Base-by-base conservation (phyloP, 1,140 invertebrate genomes). In the Panagrolaimus sp. region DNA sequence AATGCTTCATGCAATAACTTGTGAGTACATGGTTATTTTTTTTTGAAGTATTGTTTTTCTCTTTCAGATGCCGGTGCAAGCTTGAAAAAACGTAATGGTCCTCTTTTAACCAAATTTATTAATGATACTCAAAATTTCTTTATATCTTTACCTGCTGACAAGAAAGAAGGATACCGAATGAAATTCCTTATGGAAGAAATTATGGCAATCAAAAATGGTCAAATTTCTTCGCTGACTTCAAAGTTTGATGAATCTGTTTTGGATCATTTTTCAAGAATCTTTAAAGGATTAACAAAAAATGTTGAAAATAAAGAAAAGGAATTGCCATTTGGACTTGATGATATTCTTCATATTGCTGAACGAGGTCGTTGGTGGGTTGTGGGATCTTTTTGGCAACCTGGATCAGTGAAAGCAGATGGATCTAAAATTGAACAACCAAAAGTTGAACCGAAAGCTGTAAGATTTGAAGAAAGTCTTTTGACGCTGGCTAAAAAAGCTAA, bases 281-380 rank as follows among this genome's bases (percentile, higher is more conserved):
- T 72, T 66, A 52, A 67, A 43, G 74, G 71, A 45, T 44, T 76
- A 24, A 45, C 68, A 8, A 77, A 77, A 43, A 71, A 63, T 72
- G 24, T 1, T 71, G 43, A 76, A 15, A 65, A 80, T 32, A 74
- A 77, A 55, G 83, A 82, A 65, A 76, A 77, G 46, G 83, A 85
- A 65, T 73, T 88, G 6, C 83, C 83, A 46, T 84, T 98, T 38
- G 87, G 89, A 1, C 84, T 95, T 62, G 88, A 91, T 47, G 94
- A 97, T 85, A 85, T 97, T 62, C 81, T 95, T 68, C 89, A 90
- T 85, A 92, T 89, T 14, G 89, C 93, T 69, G 88, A 90, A 83
- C 86, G 88, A 75, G 94, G 94, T 0, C 90, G 91, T 82, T 98
- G 94, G 95, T 98, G 95, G 94, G 88, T 97, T 63, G 90, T 97